These are phyloP conservation scores for Drosophila novamexicana DNA, from an alignment of 1,140 invertebrate genomes.

Conservation along the genomic window DNA sequence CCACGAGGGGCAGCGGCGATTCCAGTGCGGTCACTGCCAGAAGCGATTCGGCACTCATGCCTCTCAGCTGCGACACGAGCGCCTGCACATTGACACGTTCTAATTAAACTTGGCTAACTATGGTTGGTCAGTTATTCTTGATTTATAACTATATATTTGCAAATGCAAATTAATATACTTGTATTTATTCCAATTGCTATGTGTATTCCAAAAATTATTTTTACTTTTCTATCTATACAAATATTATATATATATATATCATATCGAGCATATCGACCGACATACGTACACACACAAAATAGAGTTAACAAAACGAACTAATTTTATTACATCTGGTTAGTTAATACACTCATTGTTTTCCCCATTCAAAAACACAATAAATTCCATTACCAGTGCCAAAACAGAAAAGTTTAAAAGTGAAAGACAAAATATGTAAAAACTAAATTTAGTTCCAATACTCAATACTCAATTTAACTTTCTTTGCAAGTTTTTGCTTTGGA, in stretches of 20 bases:
- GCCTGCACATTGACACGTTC: conserved; percentile 49
- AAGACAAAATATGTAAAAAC: too few relatives aligned
- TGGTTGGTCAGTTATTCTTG: neutral
- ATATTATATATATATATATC: neutral
- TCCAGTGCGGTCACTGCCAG: conserved; percentile 62
- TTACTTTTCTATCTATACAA: neutral
- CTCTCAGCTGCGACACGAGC: conserved; percentile 73
- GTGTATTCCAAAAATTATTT: neutral
- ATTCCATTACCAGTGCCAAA: neutral
- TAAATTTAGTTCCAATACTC: too few relatives aligned
- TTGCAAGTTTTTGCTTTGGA: too few relatives aligned
- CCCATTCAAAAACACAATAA: neutral
- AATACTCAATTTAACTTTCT: too few relatives aligned
- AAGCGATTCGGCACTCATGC: conserved; percentile 76
- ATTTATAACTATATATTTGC: neutral
- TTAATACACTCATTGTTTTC: neutral
- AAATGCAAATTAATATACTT: neutral
- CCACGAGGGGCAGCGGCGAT: conserved; percentile 70
- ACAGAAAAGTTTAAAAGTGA: too few relatives aligned
- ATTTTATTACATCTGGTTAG: neutral
- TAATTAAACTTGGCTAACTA: neutral
- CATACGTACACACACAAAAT: neutral
- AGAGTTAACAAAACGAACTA: neutral
- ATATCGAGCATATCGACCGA: neutral
- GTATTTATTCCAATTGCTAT: neutral